Evolutionary conservation across 1,140 invertebrate genomes (phyloP).

Genomic region (Cyclargus thomasi): DNA sequence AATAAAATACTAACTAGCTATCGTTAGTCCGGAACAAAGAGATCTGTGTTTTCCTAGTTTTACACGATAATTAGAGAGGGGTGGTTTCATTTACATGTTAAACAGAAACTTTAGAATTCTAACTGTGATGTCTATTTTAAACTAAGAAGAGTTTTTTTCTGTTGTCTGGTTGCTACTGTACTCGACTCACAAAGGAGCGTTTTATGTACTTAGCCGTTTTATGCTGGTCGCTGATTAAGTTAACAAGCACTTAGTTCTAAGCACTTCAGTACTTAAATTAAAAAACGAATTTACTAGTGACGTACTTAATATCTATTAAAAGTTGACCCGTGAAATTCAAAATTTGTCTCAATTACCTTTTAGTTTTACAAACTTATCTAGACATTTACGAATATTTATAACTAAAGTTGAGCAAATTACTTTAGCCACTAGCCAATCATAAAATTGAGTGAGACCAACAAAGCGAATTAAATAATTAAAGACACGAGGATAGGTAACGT

Average conservation of each 20-base stretch:
- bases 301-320: no score
- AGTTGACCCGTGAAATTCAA: no score
- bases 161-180: background rate
- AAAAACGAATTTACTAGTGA: no score
- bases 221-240: background rate
- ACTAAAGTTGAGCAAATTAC: no score
- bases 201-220: background rate
- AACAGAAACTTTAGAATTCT: slow-evolving; percentile 14
- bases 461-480: no score
- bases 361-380: no score
- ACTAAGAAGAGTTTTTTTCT: background rate
- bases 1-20: slow-evolving; percentile 10
- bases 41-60: slow-evolving; percentile 14
- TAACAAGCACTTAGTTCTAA: background rate
- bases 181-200: background rate
- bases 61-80: slow-evolving; percentile 14
- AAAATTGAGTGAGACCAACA: no score
- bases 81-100: slow-evolving; percentile 3
- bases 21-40: background rate
- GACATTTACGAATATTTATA: no score
- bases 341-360: no score
- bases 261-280: no score
- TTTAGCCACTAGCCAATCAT: no score
- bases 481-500: no score
- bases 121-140: background rate